phyloP scores from a whole-genome alignment of 2,797 vertebrate genomes.

The Lithobates pipiens region DNA sequence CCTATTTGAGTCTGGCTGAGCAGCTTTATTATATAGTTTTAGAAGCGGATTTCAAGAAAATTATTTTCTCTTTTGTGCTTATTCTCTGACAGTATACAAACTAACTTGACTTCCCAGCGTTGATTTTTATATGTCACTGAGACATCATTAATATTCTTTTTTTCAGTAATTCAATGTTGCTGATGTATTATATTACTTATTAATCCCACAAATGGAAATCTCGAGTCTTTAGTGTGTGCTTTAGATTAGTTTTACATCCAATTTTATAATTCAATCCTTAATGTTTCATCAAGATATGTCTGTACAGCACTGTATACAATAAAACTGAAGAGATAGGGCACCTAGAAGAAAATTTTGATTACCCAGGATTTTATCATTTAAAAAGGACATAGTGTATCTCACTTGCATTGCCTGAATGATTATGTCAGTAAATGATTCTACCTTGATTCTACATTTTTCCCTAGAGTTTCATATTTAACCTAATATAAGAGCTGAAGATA shows the following conservation, averaged over 20 bases:
- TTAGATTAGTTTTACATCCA: constrained; percentile 57
- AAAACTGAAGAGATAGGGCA: constrained; percentile 13
- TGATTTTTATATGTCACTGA: constrained; percentile 57
- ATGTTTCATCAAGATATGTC: constrained; percentile 52
- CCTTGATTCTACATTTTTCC: neutral
- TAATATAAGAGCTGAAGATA: too few relatives aligned
- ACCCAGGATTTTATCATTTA: constrained; percentile 30
- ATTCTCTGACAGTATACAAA: constrained; percentile 59
- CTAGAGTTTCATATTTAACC: too few relatives aligned
- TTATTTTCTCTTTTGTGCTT: constrained; percentile 58
- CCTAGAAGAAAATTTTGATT: constrained; percentile 28
- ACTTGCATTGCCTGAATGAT: constrained; percentile 14
- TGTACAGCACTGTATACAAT: constrained; percentile 30
- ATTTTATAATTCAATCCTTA: constrained; percentile 46
- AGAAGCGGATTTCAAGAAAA: constrained; percentile 57
- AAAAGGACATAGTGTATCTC: constrained; percentile 12
- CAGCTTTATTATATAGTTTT: constrained; percentile 50
- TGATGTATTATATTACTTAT: constrained; percentile 54
- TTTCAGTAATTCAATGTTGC: constrained; percentile 51
- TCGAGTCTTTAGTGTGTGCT: constrained; percentile 50
- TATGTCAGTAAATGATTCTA: constrained; percentile 13
- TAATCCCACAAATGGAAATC: constrained; percentile 58
- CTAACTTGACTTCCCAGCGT: constrained; percentile 45
- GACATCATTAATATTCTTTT: constrained; percentile 57
- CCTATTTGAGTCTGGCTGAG: constrained; percentile 28